Conservation (phyloP, 2,113 vertebrate genomes). For the Neoarius graeffei region DNA sequence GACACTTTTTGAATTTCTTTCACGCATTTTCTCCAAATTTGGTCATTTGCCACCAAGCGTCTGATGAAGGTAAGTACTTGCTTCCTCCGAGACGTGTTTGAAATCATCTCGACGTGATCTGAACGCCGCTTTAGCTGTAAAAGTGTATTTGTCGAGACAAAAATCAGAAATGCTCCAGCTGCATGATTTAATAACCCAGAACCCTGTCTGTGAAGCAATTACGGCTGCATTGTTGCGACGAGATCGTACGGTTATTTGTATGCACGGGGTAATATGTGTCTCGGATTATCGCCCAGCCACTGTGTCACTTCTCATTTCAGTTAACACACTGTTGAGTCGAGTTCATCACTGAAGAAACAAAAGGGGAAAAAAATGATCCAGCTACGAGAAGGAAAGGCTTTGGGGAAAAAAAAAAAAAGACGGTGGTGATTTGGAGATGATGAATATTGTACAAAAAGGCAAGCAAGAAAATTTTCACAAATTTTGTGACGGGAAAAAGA, state of each 20-base stretch:
- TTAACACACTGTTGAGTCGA: conserved; percentile 77
- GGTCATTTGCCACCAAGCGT: background rate
- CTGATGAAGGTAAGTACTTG: background rate
- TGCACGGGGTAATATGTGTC: conserved; percentile 74
- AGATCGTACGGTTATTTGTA: conserved; percentile 64
- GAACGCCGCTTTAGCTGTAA: background rate
- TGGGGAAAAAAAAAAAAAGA: background rate
- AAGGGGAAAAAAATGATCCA: conserved; percentile 39
- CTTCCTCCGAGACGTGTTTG: no score
- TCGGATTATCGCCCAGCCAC: conserved; percentile 82
- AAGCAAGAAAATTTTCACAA: background rate
- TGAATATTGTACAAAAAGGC: background rate
- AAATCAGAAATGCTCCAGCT: conserved; percentile 17
- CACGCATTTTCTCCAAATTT: background rate
- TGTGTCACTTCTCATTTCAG: conserved; percentile 88
- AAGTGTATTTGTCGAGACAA: background rate
- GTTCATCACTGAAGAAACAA: conserved; percentile 62
- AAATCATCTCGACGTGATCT: background rate
- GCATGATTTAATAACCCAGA: conserved; percentile 57
- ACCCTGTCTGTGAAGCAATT: conserved; percentile 71
- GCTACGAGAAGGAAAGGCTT: conserved; percentile 10
- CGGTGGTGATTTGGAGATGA: background rate
- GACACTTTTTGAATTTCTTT: background rate
- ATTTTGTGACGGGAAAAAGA: background rate
- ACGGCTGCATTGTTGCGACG: conserved; percentile 59